A percentile compares a stretch with the other conserved stretches of the same genome.
phyloP scores from a whole-genome alignment of 2,888 invertebrate species.

The Epicampocera succincta region DNA sequence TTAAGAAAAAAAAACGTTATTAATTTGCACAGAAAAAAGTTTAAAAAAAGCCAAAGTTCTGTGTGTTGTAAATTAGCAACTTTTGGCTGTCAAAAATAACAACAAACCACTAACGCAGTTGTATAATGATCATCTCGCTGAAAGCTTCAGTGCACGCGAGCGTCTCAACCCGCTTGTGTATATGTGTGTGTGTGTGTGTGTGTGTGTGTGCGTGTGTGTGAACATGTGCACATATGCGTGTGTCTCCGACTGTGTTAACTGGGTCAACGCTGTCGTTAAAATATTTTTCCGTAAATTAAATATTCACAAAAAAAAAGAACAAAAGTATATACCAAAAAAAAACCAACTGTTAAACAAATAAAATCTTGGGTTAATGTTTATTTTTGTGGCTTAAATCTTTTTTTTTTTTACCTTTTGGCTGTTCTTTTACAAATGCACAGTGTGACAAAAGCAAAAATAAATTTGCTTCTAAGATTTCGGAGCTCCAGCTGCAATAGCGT shows the following conservation, averaged over 20 bases:
- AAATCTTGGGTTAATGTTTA: slow-evolving; percentile 61
- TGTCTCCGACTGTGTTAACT: slow-evolving; percentile 55
- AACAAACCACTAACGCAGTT: slow-evolving; percentile 23
- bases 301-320: slow-evolving; percentile 56
- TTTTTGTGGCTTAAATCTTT: slow-evolving; percentile 46
- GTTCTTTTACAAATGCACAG: slow-evolving; percentile 23
- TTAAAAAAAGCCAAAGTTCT: slow-evolving; percentile 52
- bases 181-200: slow-evolving; percentile 32
- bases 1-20: not conserved
- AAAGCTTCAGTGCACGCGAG: not conserved
- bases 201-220: not conserved
- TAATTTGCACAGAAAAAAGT: slow-evolving; percentile 45
- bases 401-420: too few relatives aligned
- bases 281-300: slow-evolving; percentile 70
- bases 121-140: slow-evolving; percentile 23
- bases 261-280: slow-evolving; percentile 69
- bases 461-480: not conserved
- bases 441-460: slow-evolving; percentile 6
- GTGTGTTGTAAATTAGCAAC: slow-evolving; percentile 65
- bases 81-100: slow-evolving; percentile 37
- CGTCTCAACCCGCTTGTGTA: not conserved
- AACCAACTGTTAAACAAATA: slow-evolving; percentile 67
- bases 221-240: slow-evolving; percentile 39
- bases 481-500: too few relatives aligned
- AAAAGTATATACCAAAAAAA: slow-evolving; percentile 43